Conservation (phyloP, 2,797 vertebrate species). For the Lophius americanus region DNA sequence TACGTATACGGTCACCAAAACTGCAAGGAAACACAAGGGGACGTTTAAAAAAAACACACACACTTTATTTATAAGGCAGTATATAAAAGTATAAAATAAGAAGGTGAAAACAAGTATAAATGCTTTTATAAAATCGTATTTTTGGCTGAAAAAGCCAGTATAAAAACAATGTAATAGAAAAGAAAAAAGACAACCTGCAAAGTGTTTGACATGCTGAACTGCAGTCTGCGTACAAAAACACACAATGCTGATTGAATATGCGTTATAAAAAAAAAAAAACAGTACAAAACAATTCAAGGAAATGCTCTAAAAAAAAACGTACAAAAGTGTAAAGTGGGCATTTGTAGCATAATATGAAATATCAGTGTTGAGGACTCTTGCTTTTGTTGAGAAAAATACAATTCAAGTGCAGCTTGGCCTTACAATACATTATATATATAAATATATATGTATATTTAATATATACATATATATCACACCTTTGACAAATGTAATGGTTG, state of each 20-base stretch:
- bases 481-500: constrained; percentile 74
- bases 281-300: constrained; percentile 70
- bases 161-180: constrained; percentile 82
- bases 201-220: constrained; percentile 77
- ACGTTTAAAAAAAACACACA: constrained; percentile 78
- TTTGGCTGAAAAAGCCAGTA: constrained; percentile 84
- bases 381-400: constrained; percentile 82
- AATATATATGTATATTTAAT: constrained; percentile 25
- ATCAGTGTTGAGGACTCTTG: constrained; percentile 73
- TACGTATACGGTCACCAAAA: constrained; percentile 32
- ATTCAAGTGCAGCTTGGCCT: constrained; percentile 85
- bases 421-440: constrained; percentile 44
- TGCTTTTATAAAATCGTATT: constrained; percentile 78
- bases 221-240: constrained; percentile 73
- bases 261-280: constrained; percentile 56
- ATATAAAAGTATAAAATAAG: constrained; percentile 80
- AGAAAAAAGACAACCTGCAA: constrained; percentile 79
- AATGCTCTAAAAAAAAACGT: constrained; percentile 41
- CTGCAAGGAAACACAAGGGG: constrained; percentile 78
- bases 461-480: not conserved
- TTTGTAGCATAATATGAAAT: constrained; percentile 71
- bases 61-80: constrained; percentile 99
- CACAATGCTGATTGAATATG: constrained; percentile 68
- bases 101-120: constrained; percentile 78
- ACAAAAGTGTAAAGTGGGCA: constrained; percentile 75